Evolutionary conservation across 1,140 invertebrate genomes (phyloP).

Genomic region (Scaptomyza pallida): DNA sequence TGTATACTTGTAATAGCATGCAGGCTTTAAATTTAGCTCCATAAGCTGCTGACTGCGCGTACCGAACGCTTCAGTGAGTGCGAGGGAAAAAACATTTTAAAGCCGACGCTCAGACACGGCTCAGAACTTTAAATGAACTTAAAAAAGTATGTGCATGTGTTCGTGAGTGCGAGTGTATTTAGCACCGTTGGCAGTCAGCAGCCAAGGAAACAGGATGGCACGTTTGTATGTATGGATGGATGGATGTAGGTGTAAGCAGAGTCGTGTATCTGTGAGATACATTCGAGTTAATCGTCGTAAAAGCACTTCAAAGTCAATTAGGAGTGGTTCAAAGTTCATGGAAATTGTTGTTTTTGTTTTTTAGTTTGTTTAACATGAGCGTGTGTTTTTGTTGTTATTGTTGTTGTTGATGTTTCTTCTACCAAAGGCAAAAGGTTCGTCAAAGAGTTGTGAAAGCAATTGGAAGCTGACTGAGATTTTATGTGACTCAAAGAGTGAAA

Average conservation of each 20-base stretch:
- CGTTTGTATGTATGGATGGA: no score
- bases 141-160: slow-evolving; percentile 47
- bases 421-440: not conserved
- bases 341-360: slow-evolving; percentile 30
- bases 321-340: slow-evolving; percentile 57
- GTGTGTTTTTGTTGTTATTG: not conserved
- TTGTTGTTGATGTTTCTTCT: no score
- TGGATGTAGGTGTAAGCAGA: slow-evolving; percentile 14
- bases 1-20: slow-evolving; percentile 34
- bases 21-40: slow-evolving; percentile 69
- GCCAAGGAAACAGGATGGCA: not conserved
- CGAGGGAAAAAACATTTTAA: slow-evolving; percentile 51
- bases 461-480: not conserved
- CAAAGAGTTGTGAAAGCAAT: not conserved
- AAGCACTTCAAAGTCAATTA: slow-evolving; percentile 66
- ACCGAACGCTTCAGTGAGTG: no score
- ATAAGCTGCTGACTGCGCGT: slow-evolving; percentile 57
- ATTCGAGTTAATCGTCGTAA: slow-evolving; percentile 68
- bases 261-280: slow-evolving; percentile 58
- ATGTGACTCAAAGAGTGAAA: not conserved
- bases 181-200: slow-evolving; percentile 14
- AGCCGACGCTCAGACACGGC: slow-evolving; percentile 56
- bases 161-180: slow-evolving; percentile 4
- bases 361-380: slow-evolving; percentile 8
- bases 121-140: slow-evolving; percentile 77